Evolutionary conservation across 2,113 vertebrate genomes (phyloP), one percentile per base, ranked within the genome.

Genomic region (Poeciliopsis retropinna): DNA sequence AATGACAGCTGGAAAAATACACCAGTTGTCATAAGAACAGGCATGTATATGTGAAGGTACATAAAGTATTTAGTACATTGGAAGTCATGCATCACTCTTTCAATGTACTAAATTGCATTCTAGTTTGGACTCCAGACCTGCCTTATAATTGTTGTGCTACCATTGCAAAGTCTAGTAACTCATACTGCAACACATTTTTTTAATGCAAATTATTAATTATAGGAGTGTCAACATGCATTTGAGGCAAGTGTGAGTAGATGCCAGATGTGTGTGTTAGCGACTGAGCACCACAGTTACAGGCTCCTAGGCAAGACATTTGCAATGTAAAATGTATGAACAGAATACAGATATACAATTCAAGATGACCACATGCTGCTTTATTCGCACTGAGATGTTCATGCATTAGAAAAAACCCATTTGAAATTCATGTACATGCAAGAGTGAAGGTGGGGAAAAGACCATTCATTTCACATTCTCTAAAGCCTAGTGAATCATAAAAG

Each of bases 401-500:
- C 47, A 75, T 51, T 39, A 37, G 51, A 67, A 78, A 27, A n/a
- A 19, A 19, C n/a, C 1, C n/a, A 70, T 57, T 74, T 60, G 34
- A 75, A 30, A 29, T 79, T 41, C 31, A 68, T 37, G 0, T 54
- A 60, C 3, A n/a, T 47, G 70, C 10, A 78, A 2, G 41, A 66
- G 22, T 64, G 60, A 64, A 25, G 11, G 34, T 67, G n/a, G 29
- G 15, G 5, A 34, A 27, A 30, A 12, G 28, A 7, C 39, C 34
- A 71, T 32, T 30, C 29, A 65, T 22, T 67, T 12, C 73, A 60
- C 65, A 41, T 0, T 6, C 31, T 60, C 31, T 75, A 78, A 62
- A n/a, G 69, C 64, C 27, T 62, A 75, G 73, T 67, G 66, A 80
- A 85, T 75, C 65, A 74, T 71, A 75, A 83, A 73, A 78, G 71